Conservation (phyloP, 92 coral and sea anemone species). For the Porites divaricata region DNA sequence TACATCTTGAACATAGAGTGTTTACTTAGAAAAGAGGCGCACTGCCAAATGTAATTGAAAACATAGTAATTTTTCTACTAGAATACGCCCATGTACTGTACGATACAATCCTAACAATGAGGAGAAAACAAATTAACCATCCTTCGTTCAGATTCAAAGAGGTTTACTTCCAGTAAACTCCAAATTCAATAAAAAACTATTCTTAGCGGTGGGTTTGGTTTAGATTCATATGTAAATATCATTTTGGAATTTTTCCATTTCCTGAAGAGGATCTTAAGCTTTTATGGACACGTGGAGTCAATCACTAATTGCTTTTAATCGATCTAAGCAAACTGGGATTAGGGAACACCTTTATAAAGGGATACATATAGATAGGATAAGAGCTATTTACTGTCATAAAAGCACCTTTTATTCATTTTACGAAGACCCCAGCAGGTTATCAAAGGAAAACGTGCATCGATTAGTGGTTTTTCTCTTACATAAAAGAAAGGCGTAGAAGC, state of each 20-base stretch:
- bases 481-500: background rate
- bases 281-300: constrained; percentile 73
- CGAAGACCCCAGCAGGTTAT: background rate
- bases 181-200: background rate
- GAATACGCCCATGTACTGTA: no score
- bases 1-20: constrained; percentile 37
- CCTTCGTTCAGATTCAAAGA: background rate
- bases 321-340: constrained; percentile 39
- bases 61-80: background rate
- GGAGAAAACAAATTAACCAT: background rate
- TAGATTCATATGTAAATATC: constrained; percentile 48
- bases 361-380: constrained; percentile 22
- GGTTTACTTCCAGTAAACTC: background rate
- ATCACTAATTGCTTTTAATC: constrained; percentile 45
- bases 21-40: constrained; percentile 46
- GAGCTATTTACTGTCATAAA: constrained; percentile 16
- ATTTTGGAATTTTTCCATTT: constrained; percentile 49
- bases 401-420: background rate
- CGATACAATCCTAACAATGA: background rate
- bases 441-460: constrained; percentile 3
- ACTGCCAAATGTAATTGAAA: constrained; percentile 19
- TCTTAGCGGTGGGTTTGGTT: background rate
- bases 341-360: constrained; percentile 25
- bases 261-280: constrained; percentile 56
- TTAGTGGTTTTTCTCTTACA: background rate